phyloP scores from a whole-genome alignment of 2,888 invertebrate genomes.

The Yponomeuta sedellus region DNA sequence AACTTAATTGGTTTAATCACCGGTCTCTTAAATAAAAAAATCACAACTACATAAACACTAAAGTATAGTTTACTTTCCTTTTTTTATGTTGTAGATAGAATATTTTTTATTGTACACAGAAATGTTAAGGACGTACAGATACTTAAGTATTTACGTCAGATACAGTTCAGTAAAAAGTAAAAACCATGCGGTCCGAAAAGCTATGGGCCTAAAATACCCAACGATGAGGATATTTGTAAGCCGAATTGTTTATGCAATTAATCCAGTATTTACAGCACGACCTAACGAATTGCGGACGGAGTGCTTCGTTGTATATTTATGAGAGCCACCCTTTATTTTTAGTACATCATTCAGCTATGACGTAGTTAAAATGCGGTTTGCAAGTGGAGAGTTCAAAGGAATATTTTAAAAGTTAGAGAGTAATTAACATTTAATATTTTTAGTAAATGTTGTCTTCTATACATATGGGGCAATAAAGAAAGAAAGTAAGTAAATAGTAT shows the following conservation, averaged over 20 bases:
- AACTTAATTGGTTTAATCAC: too few species aligned
- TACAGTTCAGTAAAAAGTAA: background rate
- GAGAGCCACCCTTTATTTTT: background rate
- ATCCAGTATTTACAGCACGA: slow-evolving; percentile 8
- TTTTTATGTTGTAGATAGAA: too few species aligned
- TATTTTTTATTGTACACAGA: too few species aligned
- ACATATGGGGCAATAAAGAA: too few species aligned
- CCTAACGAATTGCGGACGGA: background rate
- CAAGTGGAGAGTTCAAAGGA: background rate
- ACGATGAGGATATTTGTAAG: background rate
- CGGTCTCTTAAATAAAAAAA: too few species aligned
- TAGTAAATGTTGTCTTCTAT: too few species aligned
- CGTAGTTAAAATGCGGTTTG: background rate
- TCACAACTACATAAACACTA: too few species aligned
- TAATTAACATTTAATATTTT: slow-evolving; percentile 4
- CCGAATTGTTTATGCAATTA: slow-evolving; percentile 9
- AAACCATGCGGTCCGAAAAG: background rate
- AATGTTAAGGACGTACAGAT: too few species aligned
- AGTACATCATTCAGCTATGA: background rate
- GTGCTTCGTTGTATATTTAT: slow-evolving; percentile 2
- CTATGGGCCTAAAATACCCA: background rate
- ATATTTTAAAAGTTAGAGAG: background rate
- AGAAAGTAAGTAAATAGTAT: too few species aligned
- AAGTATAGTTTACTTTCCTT: too few species aligned
- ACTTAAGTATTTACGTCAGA: too few species aligned